Evolutionary conservation across 2,113 vertebrate species (phyloP), one percentile per base, ranked within the genome.

Genomic region (Trinectes maculatus): DNA sequence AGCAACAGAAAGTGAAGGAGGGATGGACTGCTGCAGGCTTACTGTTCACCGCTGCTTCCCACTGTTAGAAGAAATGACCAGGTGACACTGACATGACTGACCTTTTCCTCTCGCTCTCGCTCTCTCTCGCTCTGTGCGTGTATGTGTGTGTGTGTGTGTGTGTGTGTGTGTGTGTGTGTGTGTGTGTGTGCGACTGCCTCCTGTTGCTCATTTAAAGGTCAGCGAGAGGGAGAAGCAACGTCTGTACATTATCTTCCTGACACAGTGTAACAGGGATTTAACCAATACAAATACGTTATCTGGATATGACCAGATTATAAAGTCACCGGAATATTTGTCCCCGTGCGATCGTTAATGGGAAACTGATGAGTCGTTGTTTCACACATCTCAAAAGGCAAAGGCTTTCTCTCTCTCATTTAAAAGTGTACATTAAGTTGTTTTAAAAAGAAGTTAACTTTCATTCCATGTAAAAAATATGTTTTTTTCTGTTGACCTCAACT

Each of bases 181-280:
- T 64, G 60, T 61, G 53, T 33, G 52, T 11, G 57, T 36, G 7
- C 33, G 15, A 49, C 44, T 44, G 26, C 49, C 49, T 62, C 64
- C 63, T 49, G 64, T 54, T 80, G 69, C 51, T 77, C 29, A 28
- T 36, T 57, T 24, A 84, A 84, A 80, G 70, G 74, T 84, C 74
- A 84, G 59, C 16, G 16, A 31, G 18, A 47, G 11, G 43, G n/a
- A 37, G 16, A 25, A 39, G 3, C 6, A 28, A n/a, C 19, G 52
- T 54, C 48, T 72, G 31, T 22, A 21, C 36, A 48, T 39, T 6
- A 63, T 63, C 21, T 12, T 16, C 33, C 33, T 31, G 52, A 63
- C 49, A 2, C 6, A 8, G 33, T 21, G n/a, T 6, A 21, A 43
- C 2, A 29, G 39, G n/a, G 8, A 44, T 28, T n/a, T 9, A 43